Conservation (phyloP, 2,797 vertebrate genomes). For the Scleropages formosus region DNA sequence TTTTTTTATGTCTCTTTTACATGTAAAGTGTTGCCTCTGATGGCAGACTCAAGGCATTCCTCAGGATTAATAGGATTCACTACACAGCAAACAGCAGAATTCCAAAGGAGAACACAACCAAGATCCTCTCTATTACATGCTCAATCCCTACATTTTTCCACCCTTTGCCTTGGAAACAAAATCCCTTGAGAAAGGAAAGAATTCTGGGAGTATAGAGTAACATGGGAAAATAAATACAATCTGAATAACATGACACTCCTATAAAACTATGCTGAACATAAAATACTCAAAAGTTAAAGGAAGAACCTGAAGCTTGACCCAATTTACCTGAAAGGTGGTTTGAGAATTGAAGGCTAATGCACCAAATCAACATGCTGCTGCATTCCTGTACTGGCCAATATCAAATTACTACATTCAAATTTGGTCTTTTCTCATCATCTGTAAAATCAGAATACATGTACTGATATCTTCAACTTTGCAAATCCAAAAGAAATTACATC, state of each 20-base stretch:
- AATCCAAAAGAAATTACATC: neutral
- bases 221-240: too few relatives aligned
- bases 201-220: neutral
- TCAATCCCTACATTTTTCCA: conserved; percentile 40
- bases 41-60: conserved; percentile 50
- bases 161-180: conserved; percentile 35
- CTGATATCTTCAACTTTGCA: too few relatives aligned
- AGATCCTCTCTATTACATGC: conserved; percentile 53
- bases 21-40: conserved; percentile 51
- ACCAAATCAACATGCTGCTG: neutral
- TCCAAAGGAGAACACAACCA: conserved; percentile 37
- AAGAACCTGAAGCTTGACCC: too few relatives aligned
- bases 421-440: too few relatives aligned
- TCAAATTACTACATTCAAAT: too few relatives aligned
- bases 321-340: too few relatives aligned
- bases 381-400: too few relatives aligned
- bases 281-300: too few relatives aligned
- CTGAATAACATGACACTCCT: too few relatives aligned
- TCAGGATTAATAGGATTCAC: conserved; percentile 46
- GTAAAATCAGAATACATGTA: too few relatives aligned
- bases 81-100: conserved; percentile 48
- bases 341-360: neutral
- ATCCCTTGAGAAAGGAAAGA: conserved; percentile 27
- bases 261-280: too few relatives aligned
- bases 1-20: conserved; percentile 58